Conservation (phyloP, 2,888 invertebrate species). For the Ennomos quercinarius region DNA sequence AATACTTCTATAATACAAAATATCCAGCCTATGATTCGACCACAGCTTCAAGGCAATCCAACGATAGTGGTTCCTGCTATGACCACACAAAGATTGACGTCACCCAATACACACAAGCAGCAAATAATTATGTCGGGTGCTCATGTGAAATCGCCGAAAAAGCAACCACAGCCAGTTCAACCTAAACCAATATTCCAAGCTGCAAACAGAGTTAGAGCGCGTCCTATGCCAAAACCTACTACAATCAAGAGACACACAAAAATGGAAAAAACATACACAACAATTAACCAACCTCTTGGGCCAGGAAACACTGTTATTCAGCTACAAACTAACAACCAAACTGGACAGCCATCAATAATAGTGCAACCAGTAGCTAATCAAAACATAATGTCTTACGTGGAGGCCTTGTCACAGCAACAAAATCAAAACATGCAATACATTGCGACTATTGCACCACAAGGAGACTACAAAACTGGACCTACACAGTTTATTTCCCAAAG, state of each 20-base stretch:
- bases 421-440: conserved; percentile 92
- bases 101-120: conserved; percentile 79
- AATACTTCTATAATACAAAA: conserved; percentile 78
- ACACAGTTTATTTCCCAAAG: conserved; percentile 85
- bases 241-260: conserved; percentile 80
- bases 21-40: conserved; percentile 81
- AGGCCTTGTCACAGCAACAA: conserved; percentile 88
- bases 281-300: conserved; percentile 79
- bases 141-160: conserved; percentile 79
- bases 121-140: conserved; percentile 75
- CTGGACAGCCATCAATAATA: conserved; percentile 87
- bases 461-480: conserved; percentile 82
- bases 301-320: conserved; percentile 84
- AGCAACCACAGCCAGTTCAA: conserved; percentile 76
- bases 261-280: conserved; percentile 77
- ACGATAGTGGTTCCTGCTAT: conserved; percentile 79
- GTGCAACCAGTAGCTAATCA: conserved; percentile 88
- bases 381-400: conserved; percentile 88
- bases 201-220: conserved; percentile 72
- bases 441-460: conserved; percentile 88
- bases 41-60: conserved; percentile 78
- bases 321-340: conserved; percentile 83
- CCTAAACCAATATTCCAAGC: conserved; percentile 82
- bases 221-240: conserved; percentile 77
- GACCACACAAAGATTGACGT: conserved; percentile 74